Base-by-base conservation (phyloP, 2,797 vertebrate species). In the Sebastes hubbsi region DNA sequence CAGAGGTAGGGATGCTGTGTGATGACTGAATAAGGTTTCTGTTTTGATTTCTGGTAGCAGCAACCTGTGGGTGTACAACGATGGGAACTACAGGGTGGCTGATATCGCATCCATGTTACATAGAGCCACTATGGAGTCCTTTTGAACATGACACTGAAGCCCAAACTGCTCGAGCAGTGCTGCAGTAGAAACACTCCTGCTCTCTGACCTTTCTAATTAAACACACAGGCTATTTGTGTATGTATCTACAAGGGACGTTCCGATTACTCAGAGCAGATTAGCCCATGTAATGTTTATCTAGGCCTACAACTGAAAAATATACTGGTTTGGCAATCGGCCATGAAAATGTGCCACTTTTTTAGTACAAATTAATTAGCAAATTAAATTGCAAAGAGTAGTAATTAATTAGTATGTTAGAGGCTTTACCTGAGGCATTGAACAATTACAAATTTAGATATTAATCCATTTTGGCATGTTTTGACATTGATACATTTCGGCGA, bases 391-490 rank as follows among this genome's bases (percentile, higher is more conserved):
- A 86, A 88, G 74, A 84, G 30, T 68, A 71, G 71, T 88, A 90
- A 90, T 87, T 89, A 82, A 90, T 92, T 86, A 64, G 75, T 80
- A 84, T 76, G 80, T 84, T 91, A 84, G 59, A 90, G 86, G 72
- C 67, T 88, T 84, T 87, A 91, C 90, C 90, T 90, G 80, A 87
- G 87, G 86, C 84, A 68, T 55, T 84, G 62, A 83, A 76, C 81
- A 86, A 77, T 84, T 78, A 88, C 69, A 88, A 83, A 90, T 81
- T 82, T 92, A 87, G 86, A 91, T 90, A 89, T 84, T 83, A 91
- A 93, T 90, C 77, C 70, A 83, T 89, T 88, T 87, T 93, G 82
- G 74, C 88, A 86, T 92, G 80, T 90, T 91, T 84, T 91, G 89
- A 92, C 87, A 85, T 80, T 88, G 75, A 89, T 77, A 74, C 73